Base-by-base conservation (phyloP, 1,140 invertebrate species). In the Drosophila fuyamai region DNA sequence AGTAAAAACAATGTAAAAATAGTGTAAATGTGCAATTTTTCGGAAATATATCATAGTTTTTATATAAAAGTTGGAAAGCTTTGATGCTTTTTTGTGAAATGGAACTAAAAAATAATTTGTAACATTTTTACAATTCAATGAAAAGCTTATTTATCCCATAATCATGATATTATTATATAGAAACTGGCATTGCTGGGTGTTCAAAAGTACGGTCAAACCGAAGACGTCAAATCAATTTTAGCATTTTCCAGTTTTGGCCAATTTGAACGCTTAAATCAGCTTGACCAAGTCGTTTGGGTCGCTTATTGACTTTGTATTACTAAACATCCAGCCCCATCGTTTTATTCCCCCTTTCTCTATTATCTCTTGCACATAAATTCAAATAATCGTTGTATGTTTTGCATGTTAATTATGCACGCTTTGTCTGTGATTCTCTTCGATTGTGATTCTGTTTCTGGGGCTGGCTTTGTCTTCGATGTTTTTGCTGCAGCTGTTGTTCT, bases 361-460 rank as follows among this genome's bases (percentile, higher is more conserved):
- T 47, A 40, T 23, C 29, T 16, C 13, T 46, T 14, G 29, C 57
- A 27, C 56, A 72, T 80, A 79, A 79, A 79, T 82, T 88, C 79
- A 79, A 88, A 88, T 86, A 86, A 79, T 85, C 75, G 62, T 59
- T 88, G 70, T 76, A 76, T 88, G 82, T 88, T 88, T 76, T 83
- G 82, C 79, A 86, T 86, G 82, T 86, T 86, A 86, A 86, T 86
- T 86, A 86, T 82, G 79, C 58, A 65, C 32, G 55, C 46, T 36
- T 67, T 70, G 43, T 58, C 50, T 48, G 38, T 35, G 50, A 16
- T 50, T 40, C 47, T 27, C 53, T 27, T 23, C 63, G 51, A 71
- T 71, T 71, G 65, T 70, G 65, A 53, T 66, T 78, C 27, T 41
- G 46, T 57, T 56, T 57, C 32, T 74, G 41, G 57, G 10, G 13